Conservation (phyloP, 2,113 vertebrate species). For the Nicator chloris region DNA sequence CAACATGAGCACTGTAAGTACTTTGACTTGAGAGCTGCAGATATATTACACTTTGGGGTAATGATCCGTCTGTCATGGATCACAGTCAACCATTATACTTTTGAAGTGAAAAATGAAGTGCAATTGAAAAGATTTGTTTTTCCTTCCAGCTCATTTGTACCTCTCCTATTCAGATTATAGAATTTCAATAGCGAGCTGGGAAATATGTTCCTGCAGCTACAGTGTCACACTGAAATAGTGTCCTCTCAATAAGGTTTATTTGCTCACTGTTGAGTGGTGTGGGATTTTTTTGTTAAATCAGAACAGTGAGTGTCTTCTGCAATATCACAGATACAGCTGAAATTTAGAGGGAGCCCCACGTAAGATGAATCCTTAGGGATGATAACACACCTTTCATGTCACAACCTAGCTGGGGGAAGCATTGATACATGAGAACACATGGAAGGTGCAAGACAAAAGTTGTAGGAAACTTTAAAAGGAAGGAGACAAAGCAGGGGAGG, state of each 20-base stretch:
- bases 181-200: slow-evolving; percentile 31
- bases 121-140: slow-evolving; percentile 57
- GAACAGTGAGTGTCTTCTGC: background rate
- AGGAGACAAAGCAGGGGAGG: background rate
- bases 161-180: slow-evolving; percentile 38
- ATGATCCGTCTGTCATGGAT: slow-evolving; percentile 44
- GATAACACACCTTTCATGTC: background rate
- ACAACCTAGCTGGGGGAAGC: background rate
- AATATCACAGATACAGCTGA: background rate
- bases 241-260: slow-evolving; percentile 18
- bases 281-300: background rate
- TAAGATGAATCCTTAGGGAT: background rate
- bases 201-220: slow-evolving; percentile 16
- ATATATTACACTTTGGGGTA: slow-evolving; percentile 39
- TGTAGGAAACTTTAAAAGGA: background rate
- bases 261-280: background rate
- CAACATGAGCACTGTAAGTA: background rate
- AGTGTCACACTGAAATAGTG: slow-evolving; percentile 34
- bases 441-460: background rate
- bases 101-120: slow-evolving; percentile 52
- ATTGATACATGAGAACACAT: background rate
- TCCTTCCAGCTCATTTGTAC: slow-evolving; percentile 57
- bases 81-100: slow-evolving; percentile 43
- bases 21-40: background rate
- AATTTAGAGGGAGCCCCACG: background rate